Percentiles rank a stretch among this genome's conserved stretches.
phyloP scores from a whole-genome alignment of 2,888 invertebrate genomes.

The Metallyticus violacea region DNA sequence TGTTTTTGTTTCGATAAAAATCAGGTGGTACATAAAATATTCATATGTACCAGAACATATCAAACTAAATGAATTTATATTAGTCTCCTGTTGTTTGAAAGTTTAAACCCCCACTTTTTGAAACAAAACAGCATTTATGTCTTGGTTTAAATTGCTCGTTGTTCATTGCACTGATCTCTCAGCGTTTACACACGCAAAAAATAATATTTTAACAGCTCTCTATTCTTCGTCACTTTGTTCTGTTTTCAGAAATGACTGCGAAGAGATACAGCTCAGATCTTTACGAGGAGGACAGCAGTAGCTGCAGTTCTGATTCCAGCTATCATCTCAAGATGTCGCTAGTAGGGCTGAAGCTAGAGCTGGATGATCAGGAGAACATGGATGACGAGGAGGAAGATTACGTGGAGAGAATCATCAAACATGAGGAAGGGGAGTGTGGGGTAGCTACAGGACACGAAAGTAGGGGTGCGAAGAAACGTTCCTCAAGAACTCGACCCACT shows the following conservation, averaged over 20 bases:
- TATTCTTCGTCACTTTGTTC: too few relatives aligned
- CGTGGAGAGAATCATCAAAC: not conserved
- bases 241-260: slow-evolving; percentile 1
- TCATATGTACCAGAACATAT: too few relatives aligned
- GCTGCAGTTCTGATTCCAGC: slow-evolving; percentile 7
- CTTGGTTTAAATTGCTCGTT: too few relatives aligned
- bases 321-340: slow-evolving; percentile 12
- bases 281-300: not conserved
- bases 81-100: too few relatives aligned
- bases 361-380: slow-evolving; percentile 1
- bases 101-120: too few relatives aligned
- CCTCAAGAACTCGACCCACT: slow-evolving; percentile 13
- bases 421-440: not conserved
- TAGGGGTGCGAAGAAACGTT: not conserved
- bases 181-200: too few relatives aligned
- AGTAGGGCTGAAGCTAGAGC: slow-evolving; percentile 4
- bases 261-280: not conserved
- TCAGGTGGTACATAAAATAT: too few relatives aligned
- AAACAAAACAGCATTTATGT: too few relatives aligned
- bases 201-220: too few relatives aligned
- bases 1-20: too few relatives aligned
- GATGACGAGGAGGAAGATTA: slow-evolving; percentile 13
- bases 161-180: too few relatives aligned
- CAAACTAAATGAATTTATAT: too few relatives aligned
- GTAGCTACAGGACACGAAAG: not conserved